Conservation (phyloP, 2,888 invertebrate species). For the Geophilus truncorum region DNA sequence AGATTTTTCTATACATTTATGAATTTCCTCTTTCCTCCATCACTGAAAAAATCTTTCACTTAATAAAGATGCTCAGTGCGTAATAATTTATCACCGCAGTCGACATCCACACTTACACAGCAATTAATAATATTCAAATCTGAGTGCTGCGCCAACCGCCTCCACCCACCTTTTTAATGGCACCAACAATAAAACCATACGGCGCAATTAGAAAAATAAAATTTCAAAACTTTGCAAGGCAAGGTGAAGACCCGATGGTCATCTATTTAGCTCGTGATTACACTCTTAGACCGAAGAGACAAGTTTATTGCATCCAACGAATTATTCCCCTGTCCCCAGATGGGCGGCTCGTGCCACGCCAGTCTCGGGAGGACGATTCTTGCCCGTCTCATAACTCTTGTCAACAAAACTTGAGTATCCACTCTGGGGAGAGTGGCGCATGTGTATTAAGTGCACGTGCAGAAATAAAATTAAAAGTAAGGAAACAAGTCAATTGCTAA, state of each 20-base stretch:
- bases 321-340: background rate
- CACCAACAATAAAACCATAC: background rate
- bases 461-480: background rate
- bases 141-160: background rate
- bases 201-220: background rate
- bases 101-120: background rate
- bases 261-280: background rate
- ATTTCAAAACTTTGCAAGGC: background rate
- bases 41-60: background rate
- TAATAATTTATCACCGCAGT: background rate
- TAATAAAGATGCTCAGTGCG: background rate
- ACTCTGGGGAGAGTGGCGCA: background rate
- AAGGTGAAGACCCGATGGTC: background rate
- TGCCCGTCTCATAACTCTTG: background rate
- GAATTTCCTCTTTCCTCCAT: background rate
- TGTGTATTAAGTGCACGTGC: background rate
- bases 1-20: background rate
- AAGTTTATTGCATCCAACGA: slow-evolving; percentile 15
- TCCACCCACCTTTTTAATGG: background rate
- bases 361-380: background rate
- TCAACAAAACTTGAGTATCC: background rate
- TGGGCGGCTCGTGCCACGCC: background rate
- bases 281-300: background rate
- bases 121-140: background rate
- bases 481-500: background rate